These are phyloP conservation scores for Acestrorhynchus altus DNA, from an alignment of 2,797 vertebrate genomes.

Conservation along the genomic window DNA sequence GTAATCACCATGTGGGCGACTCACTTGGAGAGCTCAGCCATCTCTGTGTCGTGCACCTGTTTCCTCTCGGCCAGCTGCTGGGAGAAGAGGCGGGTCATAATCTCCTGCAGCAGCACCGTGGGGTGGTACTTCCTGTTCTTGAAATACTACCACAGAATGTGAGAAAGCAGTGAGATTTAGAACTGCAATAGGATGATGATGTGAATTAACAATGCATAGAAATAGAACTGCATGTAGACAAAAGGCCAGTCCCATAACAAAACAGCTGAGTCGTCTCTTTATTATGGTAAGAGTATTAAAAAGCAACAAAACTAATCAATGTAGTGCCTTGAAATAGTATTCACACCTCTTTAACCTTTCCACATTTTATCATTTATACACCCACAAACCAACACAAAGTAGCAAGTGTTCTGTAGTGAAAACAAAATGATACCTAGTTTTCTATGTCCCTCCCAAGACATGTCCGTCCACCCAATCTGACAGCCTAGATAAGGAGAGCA, in stretches of 20 bases:
- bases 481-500: too few relatives aligned
- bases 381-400: too few relatives aligned
- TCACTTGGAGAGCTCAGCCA: slow-evolving; percentile 92
- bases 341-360: too few relatives aligned
- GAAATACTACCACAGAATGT: slow-evolving; percentile 78
- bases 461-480: too few relatives aligned
- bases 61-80: slow-evolving; percentile 83
- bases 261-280: neutral
- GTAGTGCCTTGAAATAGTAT: too few relatives aligned
- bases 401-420: too few relatives aligned
- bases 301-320: too few relatives aligned
- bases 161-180: slow-evolving; percentile 5
- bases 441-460: too few relatives aligned
- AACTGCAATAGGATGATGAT: neutral
- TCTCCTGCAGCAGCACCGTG: slow-evolving; percentile 82
- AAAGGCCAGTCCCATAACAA: neutral
- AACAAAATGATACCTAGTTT: too few relatives aligned
- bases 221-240: neutral
- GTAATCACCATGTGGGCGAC: slow-evolving; percentile 39
- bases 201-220: neutral
- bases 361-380: too few relatives aligned
- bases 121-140: slow-evolving; percentile 86
- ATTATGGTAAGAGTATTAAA: too few relatives aligned
- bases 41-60: slow-evolving; percentile 83
- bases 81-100: slow-evolving; percentile 82